A percentile compares a stretch with the other conserved stretches of the same genome.
Evolutionary conservation across 2,797 vertebrate species (phyloP).

Genomic region (Peromyscus melanophrys): DNA sequence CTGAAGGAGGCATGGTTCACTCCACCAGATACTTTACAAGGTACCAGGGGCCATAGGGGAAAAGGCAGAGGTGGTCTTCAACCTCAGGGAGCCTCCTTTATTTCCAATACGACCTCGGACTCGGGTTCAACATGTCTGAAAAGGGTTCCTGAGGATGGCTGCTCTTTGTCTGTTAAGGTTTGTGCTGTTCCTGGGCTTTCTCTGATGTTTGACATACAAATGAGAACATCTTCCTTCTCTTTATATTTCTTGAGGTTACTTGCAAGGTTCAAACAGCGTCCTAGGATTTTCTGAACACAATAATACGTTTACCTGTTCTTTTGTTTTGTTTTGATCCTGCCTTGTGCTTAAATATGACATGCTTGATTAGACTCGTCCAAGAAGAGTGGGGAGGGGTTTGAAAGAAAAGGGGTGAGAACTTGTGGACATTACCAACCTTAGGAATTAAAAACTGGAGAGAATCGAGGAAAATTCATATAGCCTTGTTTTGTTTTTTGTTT

Average conservation of each 20-base stretch:
- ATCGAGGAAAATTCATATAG: constrained; percentile 31
- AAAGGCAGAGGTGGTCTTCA: not conserved
- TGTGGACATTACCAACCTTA: constrained; percentile 14
- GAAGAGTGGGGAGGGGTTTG: not conserved
- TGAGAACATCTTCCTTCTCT: not conserved
- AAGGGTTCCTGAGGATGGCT: constrained; percentile 17
- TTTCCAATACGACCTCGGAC: not conserved
- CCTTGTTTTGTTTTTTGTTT: not conserved
- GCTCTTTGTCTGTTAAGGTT: not conserved
- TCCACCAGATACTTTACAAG: not conserved
- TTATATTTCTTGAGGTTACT: constrained; percentile 1
- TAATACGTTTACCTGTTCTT: not conserved
- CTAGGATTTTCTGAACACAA: not conserved
- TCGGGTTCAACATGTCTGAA: not conserved
- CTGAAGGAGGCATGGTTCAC: not conserved
- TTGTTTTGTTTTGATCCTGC: not conserved
- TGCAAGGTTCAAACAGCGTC: constrained; percentile 16
- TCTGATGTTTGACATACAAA: constrained; percentile 30
- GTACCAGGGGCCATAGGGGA: not conserved
- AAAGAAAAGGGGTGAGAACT: not conserved
- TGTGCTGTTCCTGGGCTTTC: not conserved
- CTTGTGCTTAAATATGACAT: not conserved
- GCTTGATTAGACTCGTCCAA: not conserved
- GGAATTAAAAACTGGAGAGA: constrained; percentile 36
- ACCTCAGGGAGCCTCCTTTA: not conserved